Conservation (phyloP, 2,113 vertebrate genomes). For the Nesogale talazaci region DNA sequence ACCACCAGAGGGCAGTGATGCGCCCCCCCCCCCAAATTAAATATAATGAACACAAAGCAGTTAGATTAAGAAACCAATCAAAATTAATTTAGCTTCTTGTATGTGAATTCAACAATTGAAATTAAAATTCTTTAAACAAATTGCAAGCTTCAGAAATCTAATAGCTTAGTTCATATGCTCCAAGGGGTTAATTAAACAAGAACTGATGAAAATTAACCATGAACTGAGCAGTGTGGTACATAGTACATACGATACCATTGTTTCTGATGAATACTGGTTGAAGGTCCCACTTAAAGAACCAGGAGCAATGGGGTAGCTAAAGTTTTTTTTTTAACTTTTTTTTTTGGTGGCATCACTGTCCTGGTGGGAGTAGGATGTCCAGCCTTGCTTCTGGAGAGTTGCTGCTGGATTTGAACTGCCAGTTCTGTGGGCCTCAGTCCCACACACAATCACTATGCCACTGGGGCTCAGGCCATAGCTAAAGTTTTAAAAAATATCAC, state of each 20-base stretch:
- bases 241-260: neutral
- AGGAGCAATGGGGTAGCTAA: neutral
- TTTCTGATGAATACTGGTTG: accelerated
- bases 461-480: no score
- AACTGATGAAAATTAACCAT: neutral
- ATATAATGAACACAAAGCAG: neutral
- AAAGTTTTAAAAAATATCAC: neutral
- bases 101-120: neutral
- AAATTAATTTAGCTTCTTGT: neutral
- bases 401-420: no score
- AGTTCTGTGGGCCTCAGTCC: no score
- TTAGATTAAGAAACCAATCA: neutral
- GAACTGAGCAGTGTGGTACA: neutral
- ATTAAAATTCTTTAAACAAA: neutral
- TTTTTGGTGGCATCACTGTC: no score
- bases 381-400: no score
- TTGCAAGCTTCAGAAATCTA: neutral
- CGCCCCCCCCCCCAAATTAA: no score
- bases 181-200: neutral
- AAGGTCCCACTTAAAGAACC: no score
- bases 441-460: no score
- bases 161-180: neutral
- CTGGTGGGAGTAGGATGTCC: no score
- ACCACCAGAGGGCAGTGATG: no score
- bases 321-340: neutral